Evolutionary conservation across 2,888 invertebrate genomes (phyloP).

Genomic region (Selenia dentaria): DNA sequence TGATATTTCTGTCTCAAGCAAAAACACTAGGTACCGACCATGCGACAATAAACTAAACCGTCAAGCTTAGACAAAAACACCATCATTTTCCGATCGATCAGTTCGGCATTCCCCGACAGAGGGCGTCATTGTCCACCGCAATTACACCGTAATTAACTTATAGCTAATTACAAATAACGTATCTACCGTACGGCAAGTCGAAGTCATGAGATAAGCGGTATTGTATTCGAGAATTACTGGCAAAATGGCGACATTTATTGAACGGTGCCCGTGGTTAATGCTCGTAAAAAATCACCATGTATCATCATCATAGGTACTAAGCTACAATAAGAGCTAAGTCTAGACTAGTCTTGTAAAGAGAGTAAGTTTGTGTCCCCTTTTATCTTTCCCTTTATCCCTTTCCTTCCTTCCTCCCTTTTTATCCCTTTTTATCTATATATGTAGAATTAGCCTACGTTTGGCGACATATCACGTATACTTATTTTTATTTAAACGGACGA

Average conservation of each 20-base stretch:
- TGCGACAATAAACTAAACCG: conserved; percentile 37
- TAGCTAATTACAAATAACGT: conserved; percentile 69
- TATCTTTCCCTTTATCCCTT: no score
- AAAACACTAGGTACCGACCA: neutral
- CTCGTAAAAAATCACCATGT: conserved; percentile 1
- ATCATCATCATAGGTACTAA: no score
- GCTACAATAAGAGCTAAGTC: no score
- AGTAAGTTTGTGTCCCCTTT: no score
- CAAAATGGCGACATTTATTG: neutral
- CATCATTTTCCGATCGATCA: conserved; percentile 14
- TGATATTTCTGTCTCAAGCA: neutral
- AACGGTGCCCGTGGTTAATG: conserved; percentile 3
- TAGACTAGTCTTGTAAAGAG: no score
- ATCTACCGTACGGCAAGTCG: conserved; percentile 66
- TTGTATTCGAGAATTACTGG: conserved; percentile 69
- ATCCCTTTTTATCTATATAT: no score
- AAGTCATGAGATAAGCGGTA: conserved; percentile 1
- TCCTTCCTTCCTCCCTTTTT: no score
- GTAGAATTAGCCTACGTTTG: no score
- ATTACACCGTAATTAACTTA: conserved; percentile 31
- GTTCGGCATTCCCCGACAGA: conserved; percentile 67
- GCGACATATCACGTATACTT: no score
- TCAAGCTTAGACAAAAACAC: conserved; percentile 33
- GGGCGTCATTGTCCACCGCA: conserved; percentile 67
- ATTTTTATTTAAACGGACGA: no score